Evolutionary conservation across 2,113 vertebrate genomes (phyloP).

Genomic region (Equus przewalskii): DNA sequence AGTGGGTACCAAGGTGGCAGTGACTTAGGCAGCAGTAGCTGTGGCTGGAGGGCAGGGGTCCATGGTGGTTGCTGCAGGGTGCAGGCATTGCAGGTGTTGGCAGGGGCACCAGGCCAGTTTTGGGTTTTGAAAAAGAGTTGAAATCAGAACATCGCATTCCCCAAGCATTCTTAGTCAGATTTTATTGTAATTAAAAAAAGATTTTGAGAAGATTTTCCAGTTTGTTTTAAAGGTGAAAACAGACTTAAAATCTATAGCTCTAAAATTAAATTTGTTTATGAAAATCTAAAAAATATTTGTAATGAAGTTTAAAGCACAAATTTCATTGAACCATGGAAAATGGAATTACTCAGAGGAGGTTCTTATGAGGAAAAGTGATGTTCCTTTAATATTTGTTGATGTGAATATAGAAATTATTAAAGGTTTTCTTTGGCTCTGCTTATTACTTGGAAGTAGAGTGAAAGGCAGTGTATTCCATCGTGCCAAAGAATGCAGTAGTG

Average conservation of each 20-base stretch:
- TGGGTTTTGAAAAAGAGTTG: not conserved
- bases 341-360: not conserved
- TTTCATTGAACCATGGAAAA: not conserved
- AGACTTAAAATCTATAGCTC: slow-evolving; percentile 8
- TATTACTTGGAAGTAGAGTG: not conserved
- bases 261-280: slow-evolving; percentile 35
- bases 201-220: not conserved
- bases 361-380: not conserved
- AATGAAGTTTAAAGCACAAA: not conserved
- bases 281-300: not conserved
- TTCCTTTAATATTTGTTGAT: not conserved
- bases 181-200: slow-evolving; percentile 39
- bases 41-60: not conserved
- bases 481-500: not conserved
- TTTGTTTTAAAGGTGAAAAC: not conserved
- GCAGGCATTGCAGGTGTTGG: not conserved
- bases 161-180: not conserved
- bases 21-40: not conserved
- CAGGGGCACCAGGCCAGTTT: not conserved
- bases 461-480: not conserved
- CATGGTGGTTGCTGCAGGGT: not conserved
- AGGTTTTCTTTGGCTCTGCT: not conserved
- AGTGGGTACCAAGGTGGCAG: not conserved
- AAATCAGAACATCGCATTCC: not conserved
- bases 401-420: not conserved